Base-by-base conservation (phyloP, 2,797 vertebrate genomes). In the Coregonus ussuriensis region DNA sequence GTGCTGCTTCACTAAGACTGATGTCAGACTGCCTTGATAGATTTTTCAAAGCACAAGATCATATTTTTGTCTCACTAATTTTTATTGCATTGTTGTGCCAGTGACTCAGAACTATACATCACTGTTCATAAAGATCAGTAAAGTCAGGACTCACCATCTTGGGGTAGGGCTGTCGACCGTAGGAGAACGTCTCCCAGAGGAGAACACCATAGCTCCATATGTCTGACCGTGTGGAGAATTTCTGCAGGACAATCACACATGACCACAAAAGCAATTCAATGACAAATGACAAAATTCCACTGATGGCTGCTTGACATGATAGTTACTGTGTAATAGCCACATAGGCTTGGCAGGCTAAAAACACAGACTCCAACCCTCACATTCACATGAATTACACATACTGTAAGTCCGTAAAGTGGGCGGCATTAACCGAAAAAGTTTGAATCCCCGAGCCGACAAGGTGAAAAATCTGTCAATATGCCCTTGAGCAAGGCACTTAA, bases 151-250 rank as follows among this genome's bases (percentile, higher is more conserved):
- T 88, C 85, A 98, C 97, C 96, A 98, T 94, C 84, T 97, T 97
- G 68, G 96, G 96, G 82, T 98, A 98, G 0, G 97, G 97, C 1
- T 95, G 95, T 15, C 95, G 94, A 15, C 97, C 96, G 0, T 95
- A 98, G 0, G 97, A 96, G 91, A 96, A 98, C 63, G 94, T 93
- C 88, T 98, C 97, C 97, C 97, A 98, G 3, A 98, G 91, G 4
- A 98, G 94, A 80, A 98, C 89, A 18, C 97, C 97, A 0, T 96
- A 98, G 88, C 97, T 98, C 97, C 97, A 98, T 69, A 97, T 95
- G 0, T 98, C 97, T 0, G 97, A 97, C 77, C 96, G 96, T 73
- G 96, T 96, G 84, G 96, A 96, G 89, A 97, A 97, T 85, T 95
- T 97, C 96, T 97, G 89, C 35, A 29, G 0, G 1, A 78, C 41